Base-by-base conservation (phyloP, 2,888 invertebrate genomes). In the Cantharis lateralis region DNA sequence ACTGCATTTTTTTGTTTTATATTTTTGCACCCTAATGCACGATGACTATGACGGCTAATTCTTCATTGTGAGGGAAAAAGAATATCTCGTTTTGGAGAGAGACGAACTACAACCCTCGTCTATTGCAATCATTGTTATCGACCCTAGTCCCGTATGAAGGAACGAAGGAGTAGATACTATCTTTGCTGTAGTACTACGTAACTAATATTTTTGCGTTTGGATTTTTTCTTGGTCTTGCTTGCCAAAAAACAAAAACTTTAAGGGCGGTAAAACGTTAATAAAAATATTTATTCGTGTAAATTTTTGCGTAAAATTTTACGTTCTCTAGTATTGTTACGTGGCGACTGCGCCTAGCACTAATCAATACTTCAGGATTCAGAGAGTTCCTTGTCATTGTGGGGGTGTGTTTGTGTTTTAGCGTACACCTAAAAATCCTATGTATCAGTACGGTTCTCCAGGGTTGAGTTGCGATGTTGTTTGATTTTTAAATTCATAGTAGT, bases 311-410 rank as follows among this genome's bases (percentile, higher is more conserved):
- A 32, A 68, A 24, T 48, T 32, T 68, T 68, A 68, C 66, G 69
- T 68, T 48, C 64, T 76, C 73, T 78, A 76, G 74, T 78, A 76
- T 76, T 76, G 68, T 69, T 76, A 73, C 76, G 28, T 73, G 80
- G 86, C 86, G 87, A 72, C 87, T 87, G 87, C 87, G 87, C 87
- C 83, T 82, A 82, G 79, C 74, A 68, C 76, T 80, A 85, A 87
- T 87, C 87, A 87, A 87, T 87, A 87, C 83, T 83, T 80, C 81
- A 82, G 82, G 86, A 82, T 83, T 80, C 82, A 81, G 82, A 48
- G 48, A 82, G 81, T 80, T 73, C 80, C 76, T 73, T 78, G 68
- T 77, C 74, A 78, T 81, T 82, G 84, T 85, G 86, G 87, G 87
- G 87, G 87, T 86, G 86, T 85, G 86, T 85, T 84, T 82, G 74